A percentile compares a stretch with the other conserved stretches of the same genome.
These are phyloP conservation scores for Pherbina coryleti DNA, from an alignment of 2,888 invertebrate species.

Conservation along the genomic window DNA sequence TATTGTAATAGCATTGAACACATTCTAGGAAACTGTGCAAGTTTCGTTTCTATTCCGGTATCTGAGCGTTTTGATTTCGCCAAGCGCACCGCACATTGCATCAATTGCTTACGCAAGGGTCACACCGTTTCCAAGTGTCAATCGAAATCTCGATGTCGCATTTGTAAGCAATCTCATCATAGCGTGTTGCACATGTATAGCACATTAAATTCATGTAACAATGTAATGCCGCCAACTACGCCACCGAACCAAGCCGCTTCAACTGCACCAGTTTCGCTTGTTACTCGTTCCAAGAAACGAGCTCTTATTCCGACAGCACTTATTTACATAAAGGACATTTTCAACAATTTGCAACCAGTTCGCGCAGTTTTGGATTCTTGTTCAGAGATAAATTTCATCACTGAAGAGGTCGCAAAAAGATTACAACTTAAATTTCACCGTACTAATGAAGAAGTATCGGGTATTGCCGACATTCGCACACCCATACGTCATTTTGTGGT, in stretches of 20 bases:
- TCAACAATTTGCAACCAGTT: slow-evolving; percentile 10
- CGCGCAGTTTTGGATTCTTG: slow-evolving; percentile 21
- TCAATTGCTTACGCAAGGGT: slow-evolving; percentile 27
- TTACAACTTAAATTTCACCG: background rate
- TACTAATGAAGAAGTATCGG: slow-evolving; percentile 18
- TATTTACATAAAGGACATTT: slow-evolving; percentile 5
- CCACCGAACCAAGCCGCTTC: background rate
- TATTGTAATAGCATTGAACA: slow-evolving; percentile 23
- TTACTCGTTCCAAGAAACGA: background rate
- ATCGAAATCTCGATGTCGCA: slow-evolving; percentile 1
- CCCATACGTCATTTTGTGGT: background rate
- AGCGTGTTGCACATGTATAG: background rate
- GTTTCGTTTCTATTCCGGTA: slow-evolving; percentile 20
- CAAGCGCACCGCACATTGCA: slow-evolving; percentile 21
- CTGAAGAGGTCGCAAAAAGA: background rate
- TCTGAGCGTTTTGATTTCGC: slow-evolving; percentile 26
- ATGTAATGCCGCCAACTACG: background rate
- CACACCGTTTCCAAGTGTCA: background rate
- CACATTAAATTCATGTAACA: too few relatives aligned
- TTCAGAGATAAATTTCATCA: slow-evolving; percentile 32
- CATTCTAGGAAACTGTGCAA: slow-evolving; percentile 21
- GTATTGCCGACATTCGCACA: background rate
- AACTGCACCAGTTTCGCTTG: background rate
- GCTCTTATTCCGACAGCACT: background rate
- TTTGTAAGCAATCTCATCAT: slow-evolving; percentile 14